Percentiles rank a stretch among this genome's conserved stretches.
Evolutionary conservation across 2,113 vertebrate genomes (phyloP).

Genomic region (Anoplopoma fimbria): DNA sequence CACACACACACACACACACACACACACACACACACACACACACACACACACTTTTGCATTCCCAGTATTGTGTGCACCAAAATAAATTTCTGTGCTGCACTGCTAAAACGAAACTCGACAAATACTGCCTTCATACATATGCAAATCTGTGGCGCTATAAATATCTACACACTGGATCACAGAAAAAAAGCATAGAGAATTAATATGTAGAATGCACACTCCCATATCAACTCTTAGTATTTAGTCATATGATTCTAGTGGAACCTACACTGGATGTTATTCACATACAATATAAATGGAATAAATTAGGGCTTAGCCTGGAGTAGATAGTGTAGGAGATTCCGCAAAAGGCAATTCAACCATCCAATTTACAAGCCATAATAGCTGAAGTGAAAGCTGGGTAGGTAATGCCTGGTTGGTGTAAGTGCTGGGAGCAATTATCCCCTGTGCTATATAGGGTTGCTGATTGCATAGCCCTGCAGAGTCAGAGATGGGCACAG

Average conservation of each 20-base stretch:
- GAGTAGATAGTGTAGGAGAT: constrained; percentile 33
- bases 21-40: neutral
- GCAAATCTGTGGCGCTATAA: constrained; percentile 54
- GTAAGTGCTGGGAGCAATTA: constrained; percentile 53
- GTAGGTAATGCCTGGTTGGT: constrained; percentile 46
- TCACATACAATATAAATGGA: constrained; percentile 52
- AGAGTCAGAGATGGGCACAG: constrained; percentile 15
- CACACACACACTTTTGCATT: neutral
- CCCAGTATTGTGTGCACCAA: neutral
- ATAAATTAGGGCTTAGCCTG: constrained; percentile 31
- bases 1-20: no score
- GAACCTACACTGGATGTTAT: constrained; percentile 13
- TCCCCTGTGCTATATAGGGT: constrained; percentile 24
- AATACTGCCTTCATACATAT: constrained; percentile 44
- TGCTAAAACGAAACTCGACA: constrained; percentile 31
- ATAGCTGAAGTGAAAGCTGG: constrained; percentile 51
- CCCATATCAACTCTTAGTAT: constrained; percentile 39
- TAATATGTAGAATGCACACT: constrained; percentile 38
- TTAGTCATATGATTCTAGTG: constrained; percentile 58
- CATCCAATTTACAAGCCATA: constrained; percentile 52
- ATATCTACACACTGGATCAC: constrained; percentile 41
- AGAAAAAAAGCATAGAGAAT: constrained; percentile 36
- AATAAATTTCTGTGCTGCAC: neutral
- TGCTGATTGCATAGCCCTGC: constrained; percentile 42
- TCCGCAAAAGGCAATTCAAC: constrained; percentile 60